These are phyloP conservation scores for Todiramphus saurophagus DNA, from an alignment of 2,113 vertebrate species.

Conservation along the genomic window DNA sequence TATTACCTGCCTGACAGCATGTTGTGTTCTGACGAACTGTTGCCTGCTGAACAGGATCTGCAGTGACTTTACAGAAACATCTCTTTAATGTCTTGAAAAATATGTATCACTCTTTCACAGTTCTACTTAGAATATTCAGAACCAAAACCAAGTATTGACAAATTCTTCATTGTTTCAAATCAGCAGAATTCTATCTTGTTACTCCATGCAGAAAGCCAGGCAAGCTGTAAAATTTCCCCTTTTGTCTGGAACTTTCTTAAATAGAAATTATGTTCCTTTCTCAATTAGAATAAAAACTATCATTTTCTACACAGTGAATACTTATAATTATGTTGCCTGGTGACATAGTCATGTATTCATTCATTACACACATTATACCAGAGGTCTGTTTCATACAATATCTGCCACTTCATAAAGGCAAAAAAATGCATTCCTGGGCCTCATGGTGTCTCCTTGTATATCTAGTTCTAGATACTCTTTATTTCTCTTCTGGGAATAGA, in stretches of 20 bases:
- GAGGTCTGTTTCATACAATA: background rate
- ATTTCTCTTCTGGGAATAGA: background rate
- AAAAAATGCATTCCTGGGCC: background rate
- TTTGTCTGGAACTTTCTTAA: background rate
- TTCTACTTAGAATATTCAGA: background rate
- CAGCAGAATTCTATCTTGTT: background rate
- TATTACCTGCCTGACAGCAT: background rate
- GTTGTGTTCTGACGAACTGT: background rate
- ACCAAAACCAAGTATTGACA: background rate
- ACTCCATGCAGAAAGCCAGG: background rate
- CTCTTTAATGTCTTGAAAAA: background rate
- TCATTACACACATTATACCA: background rate
- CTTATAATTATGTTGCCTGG: background rate
- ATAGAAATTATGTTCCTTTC: fast-evolving
- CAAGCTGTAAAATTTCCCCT: background rate
- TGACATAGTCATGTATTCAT: background rate
- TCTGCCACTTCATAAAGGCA: background rate
- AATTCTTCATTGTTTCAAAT: background rate
- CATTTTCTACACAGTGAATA: background rate
- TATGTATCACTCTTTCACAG: background rate
- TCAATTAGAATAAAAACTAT: background rate
- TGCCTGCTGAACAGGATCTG: background rate
- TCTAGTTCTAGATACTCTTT: background rate
- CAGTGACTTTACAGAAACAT: background rate
- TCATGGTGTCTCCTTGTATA: background rate